Conservation (phyloP, 2,888 invertebrate species). For the Troides aeacus region DNA sequence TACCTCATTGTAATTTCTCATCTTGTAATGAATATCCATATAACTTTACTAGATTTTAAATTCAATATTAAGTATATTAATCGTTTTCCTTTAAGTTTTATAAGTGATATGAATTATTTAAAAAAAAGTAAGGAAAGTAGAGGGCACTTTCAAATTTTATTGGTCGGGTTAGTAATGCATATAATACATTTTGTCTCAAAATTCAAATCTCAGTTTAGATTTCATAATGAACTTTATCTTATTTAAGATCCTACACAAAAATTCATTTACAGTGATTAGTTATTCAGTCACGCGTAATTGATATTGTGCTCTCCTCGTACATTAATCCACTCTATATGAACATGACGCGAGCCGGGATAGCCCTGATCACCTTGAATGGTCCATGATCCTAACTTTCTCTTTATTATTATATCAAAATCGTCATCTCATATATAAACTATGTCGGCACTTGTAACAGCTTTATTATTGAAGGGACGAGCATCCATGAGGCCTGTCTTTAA, state of each 20-base stretch:
- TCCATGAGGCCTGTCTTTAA: not conserved
- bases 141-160: too few species aligned
- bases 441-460: not conserved
- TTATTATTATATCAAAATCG: slow-evolving; percentile 22
- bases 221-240: not conserved
- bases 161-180: too few species aligned
- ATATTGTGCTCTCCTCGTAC: slow-evolving; percentile 17
- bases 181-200: too few species aligned
- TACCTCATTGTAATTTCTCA: too few species aligned
- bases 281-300: slow-evolving; percentile 26
- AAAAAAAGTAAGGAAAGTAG: too few species aligned
- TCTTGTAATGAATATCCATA: too few species aligned
- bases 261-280: slow-evolving; percentile 1
- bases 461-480: not conserved
- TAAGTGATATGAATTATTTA: too few species aligned
- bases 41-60: too few species aligned
- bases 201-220: not conserved
- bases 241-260: not conserved
- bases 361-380: slow-evolving; percentile 22
- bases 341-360: slow-evolving; percentile 19
- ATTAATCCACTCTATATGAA: slow-evolving; percentile 22
- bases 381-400: slow-evolving; percentile 26
- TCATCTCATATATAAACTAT: slow-evolving; percentile 21
- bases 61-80: too few species aligned
- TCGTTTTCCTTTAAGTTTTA: too few species aligned